Conservation (phyloP, 2,113 vertebrate species). For the Greenwoodochromis staneri region DNA sequence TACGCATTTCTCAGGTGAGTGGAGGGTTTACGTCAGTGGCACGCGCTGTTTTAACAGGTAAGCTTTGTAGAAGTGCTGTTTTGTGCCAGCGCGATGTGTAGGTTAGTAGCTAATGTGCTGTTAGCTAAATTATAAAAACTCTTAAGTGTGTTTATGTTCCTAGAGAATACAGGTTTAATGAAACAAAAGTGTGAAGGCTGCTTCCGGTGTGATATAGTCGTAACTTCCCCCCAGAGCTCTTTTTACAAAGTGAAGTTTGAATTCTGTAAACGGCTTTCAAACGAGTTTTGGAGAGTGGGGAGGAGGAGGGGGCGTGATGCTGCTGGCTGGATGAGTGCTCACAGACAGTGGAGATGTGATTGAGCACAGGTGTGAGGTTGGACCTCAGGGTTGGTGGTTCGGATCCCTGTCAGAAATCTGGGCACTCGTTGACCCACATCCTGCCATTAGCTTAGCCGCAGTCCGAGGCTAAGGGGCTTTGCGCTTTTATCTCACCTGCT, state of each 20-base stretch:
- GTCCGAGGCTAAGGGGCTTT: neutral
- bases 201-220: neutral
- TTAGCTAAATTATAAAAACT: neutral
- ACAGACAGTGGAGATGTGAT: neutral
- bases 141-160: neutral
- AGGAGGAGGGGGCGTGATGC: neutral
- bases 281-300: neutral
- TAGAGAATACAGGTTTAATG: neutral
- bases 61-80: neutral
- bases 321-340: neutral
- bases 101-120: neutral
- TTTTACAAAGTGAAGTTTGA: neutral
- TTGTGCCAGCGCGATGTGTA: neutral
- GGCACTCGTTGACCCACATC: neutral
- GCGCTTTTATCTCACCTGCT: neutral
- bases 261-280: neutral
- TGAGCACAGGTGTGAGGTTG: neutral
- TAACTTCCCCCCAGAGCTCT: neutral
- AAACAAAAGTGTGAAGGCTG: neutral
- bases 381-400: neutral
- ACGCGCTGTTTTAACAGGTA: neutral
- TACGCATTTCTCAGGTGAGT: neutral
- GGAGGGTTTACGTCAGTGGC: neutral
- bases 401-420: neutral
- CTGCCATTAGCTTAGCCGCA: neutral